These are phyloP conservation scores for Endotricha flammealis DNA, from an alignment of 2,888 invertebrate species.

Conservation along the genomic window DNA sequence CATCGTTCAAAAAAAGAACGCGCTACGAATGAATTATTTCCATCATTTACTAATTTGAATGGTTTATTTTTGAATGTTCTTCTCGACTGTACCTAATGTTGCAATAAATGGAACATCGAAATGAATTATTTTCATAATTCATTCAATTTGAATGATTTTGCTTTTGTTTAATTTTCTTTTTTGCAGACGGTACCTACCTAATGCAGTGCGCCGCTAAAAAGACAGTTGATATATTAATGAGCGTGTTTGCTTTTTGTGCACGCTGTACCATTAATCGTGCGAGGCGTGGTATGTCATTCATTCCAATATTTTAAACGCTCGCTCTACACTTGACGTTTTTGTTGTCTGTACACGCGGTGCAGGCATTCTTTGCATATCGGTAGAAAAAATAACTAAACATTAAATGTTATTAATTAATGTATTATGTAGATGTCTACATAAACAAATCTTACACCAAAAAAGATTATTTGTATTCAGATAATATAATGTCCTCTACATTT, in stretches of 20 bases:
- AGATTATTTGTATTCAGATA: too few relatives aligned
- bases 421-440: too few relatives aligned
- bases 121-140: too few relatives aligned
- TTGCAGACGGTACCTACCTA: constrained; percentile 58
- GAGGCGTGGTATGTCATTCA: constrained; percentile 77
- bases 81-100: too few relatives aligned
- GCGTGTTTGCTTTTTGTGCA: constrained; percentile 72
- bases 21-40: constrained; percentile 42
- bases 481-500: too few relatives aligned
- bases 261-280: constrained; percentile 72
- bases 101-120: too few relatives aligned
- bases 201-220: constrained; percentile 57
- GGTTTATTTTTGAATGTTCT: too few relatives aligned
- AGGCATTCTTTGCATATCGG: constrained; percentile 49
- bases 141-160: constrained; percentile 23
- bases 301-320: constrained; percentile 76
- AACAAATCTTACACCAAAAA: too few relatives aligned
- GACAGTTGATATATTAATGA: constrained; percentile 79
- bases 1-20: constrained; percentile 30
- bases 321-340: constrained; percentile 62
- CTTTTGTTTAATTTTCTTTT: constrained; percentile 31
- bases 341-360: constrained; percentile 66
- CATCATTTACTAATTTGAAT: too few relatives aligned
- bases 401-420: too few relatives aligned
- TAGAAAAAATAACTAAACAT: constrained; percentile 1